A percentile compares a stretch with the other conserved stretches of the same genome.
Evolutionary conservation across 2,888 invertebrate genomes (phyloP).

Genomic region (Plagiodera versicolora): DNA sequence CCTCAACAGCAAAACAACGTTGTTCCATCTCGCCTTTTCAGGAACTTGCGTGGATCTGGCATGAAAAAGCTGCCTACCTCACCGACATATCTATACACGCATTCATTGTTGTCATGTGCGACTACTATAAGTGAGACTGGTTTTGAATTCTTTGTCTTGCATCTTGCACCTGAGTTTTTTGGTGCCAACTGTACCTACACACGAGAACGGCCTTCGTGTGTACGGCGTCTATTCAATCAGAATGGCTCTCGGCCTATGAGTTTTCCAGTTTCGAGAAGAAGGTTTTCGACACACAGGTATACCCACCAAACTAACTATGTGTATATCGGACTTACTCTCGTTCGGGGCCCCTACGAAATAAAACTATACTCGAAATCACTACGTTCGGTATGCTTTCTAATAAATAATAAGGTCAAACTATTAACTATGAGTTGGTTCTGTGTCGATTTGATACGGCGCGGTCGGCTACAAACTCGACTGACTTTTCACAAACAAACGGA

Average conservation of each 20-base stretch:
- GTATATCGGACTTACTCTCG: too few species aligned
- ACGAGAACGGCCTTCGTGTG: conserved; percentile 26
- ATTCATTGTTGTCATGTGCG: conserved; percentile 23
- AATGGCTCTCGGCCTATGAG: conserved; percentile 24
- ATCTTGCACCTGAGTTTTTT: conserved; percentile 13
- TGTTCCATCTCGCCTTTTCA: too few species aligned
- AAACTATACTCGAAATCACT: not conserved
- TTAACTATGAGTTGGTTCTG: not conserved
- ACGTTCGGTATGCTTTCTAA: not conserved
- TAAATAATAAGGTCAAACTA: not conserved
- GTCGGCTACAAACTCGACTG: not conserved
- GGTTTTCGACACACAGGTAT: conserved; percentile 18
- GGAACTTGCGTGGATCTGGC: not conserved
- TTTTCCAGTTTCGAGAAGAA: conserved; percentile 18
- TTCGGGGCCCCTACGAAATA: not conserved
- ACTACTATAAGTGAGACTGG: conserved; percentile 26
- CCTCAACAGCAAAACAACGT: too few species aligned
- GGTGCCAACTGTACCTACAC: conserved; percentile 31
- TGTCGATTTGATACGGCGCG: not conserved
- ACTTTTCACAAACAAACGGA: not conserved
- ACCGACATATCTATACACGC: conserved; percentile 16
- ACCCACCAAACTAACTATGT: conserved; percentile 12
- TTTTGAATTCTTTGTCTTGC: conserved; percentile 28
- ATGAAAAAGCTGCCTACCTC: conserved; percentile 10
- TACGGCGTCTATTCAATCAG: conserved; percentile 30